These are phyloP conservation scores for Ciconia boyciana DNA, from an alignment of 2,113 vertebrate species.

Conservation along the genomic window DNA sequence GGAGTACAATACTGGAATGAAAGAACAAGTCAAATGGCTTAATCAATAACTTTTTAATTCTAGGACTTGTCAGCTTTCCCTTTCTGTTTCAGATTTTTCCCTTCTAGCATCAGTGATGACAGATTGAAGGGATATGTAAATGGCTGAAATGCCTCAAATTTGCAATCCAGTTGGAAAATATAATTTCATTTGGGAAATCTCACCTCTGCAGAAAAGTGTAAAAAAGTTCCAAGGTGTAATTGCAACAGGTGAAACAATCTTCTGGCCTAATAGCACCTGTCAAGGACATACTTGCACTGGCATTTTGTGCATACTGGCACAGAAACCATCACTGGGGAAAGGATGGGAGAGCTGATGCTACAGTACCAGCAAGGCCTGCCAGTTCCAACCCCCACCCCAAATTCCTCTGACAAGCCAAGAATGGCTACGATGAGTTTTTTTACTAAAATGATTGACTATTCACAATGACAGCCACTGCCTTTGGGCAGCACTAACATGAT, in stretches of 20 bases:
- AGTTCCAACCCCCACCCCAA: neutral
- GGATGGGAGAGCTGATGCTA: neutral
- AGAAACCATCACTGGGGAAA: neutral
- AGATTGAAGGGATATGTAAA: slow-evolving; percentile 25
- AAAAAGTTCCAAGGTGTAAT: neutral
- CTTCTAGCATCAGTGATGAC: slow-evolving; percentile 30
- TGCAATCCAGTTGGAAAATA: slow-evolving; percentile 9
- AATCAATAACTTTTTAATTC: slow-evolving; percentile 57
- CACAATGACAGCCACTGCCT: neutral
- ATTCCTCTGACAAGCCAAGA: neutral
- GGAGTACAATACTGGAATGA: slow-evolving; percentile 49
- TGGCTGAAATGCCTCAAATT: slow-evolving; percentile 8
- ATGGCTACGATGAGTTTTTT: neutral
- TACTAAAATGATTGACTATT: neutral
- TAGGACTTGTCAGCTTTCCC: slow-evolving; percentile 52
- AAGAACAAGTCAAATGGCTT: slow-evolving; percentile 56
- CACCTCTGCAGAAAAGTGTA: neutral
- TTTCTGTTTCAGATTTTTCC: neutral
- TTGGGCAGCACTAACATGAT: neutral
- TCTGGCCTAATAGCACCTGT: neutral
- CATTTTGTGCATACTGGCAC: neutral
- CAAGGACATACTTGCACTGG: neutral
- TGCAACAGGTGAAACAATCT: slow-evolving; percentile 13
- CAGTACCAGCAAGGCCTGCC: neutral
- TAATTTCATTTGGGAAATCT: slow-evolving; percentile 30